Evolutionary conservation across 1,140 invertebrate genomes (phyloP).

Genomic region (Platyura marginata): DNA sequence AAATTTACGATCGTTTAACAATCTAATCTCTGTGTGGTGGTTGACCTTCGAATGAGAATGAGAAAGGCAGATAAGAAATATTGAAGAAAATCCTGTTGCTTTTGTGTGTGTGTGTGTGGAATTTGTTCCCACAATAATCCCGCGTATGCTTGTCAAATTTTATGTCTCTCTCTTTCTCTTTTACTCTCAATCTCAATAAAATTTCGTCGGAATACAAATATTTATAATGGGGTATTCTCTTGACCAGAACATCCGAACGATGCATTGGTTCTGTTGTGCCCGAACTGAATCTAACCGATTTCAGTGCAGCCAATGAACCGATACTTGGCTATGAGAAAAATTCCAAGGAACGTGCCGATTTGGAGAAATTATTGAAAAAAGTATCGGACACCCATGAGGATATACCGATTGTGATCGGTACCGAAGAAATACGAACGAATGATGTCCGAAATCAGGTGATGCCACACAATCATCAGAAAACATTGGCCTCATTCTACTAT

Average conservation of each 20-base stretch:
- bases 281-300: constrained; percentile 33
- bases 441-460: constrained; percentile 49
- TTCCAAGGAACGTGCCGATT: constrained; percentile 57
- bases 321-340: constrained; percentile 62
- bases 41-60: too few relatives aligned
- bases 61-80: not conserved
- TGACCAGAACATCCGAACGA: not conserved
- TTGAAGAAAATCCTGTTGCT: not conserved
- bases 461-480: constrained; percentile 77
- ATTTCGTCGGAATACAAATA: not conserved
- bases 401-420: constrained; percentile 83
- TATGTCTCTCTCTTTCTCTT: not conserved
- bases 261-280: not conserved
- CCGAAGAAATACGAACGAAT: constrained; percentile 62
- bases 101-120: not conserved
- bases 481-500: constrained; percentile 83
- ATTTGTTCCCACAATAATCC: not conserved
- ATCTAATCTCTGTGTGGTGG: too few relatives aligned
- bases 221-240: not conserved
- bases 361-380: constrained; percentile 53
- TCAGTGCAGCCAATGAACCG: constrained; percentile 62
- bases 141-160: not conserved
- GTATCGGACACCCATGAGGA: constrained; percentile 50
- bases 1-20: too few relatives aligned
- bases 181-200: not conserved